Conservation (phyloP, 2,888 invertebrate genomes). For the Muscina levida region DNA sequence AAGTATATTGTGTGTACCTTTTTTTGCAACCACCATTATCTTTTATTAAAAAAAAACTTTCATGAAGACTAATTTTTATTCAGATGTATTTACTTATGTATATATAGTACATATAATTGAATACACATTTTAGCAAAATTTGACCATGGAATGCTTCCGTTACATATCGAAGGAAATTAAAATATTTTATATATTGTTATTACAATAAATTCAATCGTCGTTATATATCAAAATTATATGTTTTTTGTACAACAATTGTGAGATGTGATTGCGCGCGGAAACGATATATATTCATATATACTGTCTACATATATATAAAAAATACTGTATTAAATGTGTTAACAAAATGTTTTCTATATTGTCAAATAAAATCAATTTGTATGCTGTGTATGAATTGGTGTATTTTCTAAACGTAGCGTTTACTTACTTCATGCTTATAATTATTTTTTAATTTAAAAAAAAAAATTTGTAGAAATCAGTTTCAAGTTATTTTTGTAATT, state of each 20-base stretch:
- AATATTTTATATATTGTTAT: conserved; percentile 34
- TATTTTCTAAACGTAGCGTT: too few species aligned
- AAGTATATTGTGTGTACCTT: conserved; percentile 5
- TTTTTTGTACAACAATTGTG: conserved; percentile 18
- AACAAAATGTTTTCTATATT: not conserved
- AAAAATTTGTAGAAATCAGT: too few species aligned
- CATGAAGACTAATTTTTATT: conserved; percentile 54
- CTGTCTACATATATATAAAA: not conserved
- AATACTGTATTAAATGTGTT: not conserved
- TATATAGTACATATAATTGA: conserved; percentile 25
- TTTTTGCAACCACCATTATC: conserved; percentile 26
- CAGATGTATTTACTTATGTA: conserved; percentile 16
- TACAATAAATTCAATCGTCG: conserved; percentile 14
- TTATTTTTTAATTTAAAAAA: too few species aligned
- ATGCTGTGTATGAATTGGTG: not conserved
- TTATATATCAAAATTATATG: conserved; percentile 33
- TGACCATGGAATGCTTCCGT: conserved; percentile 51
- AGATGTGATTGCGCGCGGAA: conserved; percentile 48
- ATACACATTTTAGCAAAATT: conserved; percentile 38
- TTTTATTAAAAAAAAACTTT: conserved; percentile 10
- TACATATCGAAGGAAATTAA: conserved; percentile 7
- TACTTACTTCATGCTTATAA: too few species aligned
- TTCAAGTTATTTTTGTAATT: too few species aligned
- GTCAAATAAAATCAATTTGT: not conserved
- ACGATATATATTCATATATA: conserved; percentile 1